Evolutionary conservation across 2,113 vertebrate genomes (phyloP).

Genomic region (Nannospalax galili): DNA sequence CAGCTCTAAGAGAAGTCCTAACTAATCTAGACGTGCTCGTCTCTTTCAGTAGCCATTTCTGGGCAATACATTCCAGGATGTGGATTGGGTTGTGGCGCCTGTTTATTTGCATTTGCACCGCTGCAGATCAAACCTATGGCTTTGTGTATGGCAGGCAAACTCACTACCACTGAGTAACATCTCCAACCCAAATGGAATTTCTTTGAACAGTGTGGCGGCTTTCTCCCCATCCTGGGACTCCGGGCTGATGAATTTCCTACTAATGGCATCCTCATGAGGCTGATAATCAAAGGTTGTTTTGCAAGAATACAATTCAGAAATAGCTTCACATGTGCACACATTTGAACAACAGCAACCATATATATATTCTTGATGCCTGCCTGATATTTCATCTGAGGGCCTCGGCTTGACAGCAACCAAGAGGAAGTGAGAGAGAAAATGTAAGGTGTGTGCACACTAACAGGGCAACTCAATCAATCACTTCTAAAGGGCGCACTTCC

Average conservation of each 20-base stretch:
- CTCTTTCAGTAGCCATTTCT: not conserved
- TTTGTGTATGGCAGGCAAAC: not conserved
- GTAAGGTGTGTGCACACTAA: not conserved
- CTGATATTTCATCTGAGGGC: slow-evolving; percentile 32
- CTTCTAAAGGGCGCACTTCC: slow-evolving; percentile 55
- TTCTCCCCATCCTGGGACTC: not conserved
- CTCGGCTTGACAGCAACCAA: not conserved
- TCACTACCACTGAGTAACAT: not conserved
- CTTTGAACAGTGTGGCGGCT: not conserved
- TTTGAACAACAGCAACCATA: not conserved
- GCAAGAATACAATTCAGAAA: slow-evolving; percentile 46
- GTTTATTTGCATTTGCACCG: not conserved
- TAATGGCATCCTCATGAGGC: not conserved
- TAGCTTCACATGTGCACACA: not conserved
- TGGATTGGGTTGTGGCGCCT: not conserved
- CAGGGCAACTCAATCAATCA: slow-evolving; percentile 38
- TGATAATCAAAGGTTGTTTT: not conserved
- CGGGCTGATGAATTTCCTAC: not conserved
- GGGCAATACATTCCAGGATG: not conserved
- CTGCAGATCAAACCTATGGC: not conserved
- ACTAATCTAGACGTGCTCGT: not conserved
- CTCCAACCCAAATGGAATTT: not conserved
- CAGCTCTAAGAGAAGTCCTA: not conserved
- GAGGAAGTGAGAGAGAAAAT: not conserved
- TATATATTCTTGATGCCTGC: not conserved